These are phyloP conservation scores for Hepsetus odoe DNA, from an alignment of 2,113 vertebrate genomes.

Conservation along the genomic window DNA sequence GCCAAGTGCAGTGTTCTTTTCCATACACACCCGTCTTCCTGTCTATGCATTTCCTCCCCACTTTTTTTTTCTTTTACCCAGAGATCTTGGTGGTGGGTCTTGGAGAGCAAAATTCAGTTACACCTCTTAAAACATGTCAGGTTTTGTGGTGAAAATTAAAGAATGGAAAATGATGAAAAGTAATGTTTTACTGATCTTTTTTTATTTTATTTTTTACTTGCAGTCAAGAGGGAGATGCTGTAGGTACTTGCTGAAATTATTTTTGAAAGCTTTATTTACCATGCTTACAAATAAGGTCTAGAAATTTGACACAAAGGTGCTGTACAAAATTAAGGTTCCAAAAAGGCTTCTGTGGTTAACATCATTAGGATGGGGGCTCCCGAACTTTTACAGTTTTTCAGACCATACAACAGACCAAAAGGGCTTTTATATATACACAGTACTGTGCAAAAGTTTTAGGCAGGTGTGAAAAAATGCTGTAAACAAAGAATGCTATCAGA, in stretches of 20 bases:
- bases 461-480: too few species aligned
- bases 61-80: slow-evolving; percentile 77
- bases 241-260: slow-evolving; percentile 40
- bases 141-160: slow-evolving; percentile 80
- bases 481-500: too few species aligned
- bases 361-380: too few species aligned
- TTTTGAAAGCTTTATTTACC: slow-evolving; percentile 45
- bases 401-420: too few species aligned
- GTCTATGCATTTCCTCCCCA: slow-evolving; percentile 80
- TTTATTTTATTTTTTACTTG: slow-evolving; percentile 64
- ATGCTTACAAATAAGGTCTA: not conserved
- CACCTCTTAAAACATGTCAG: slow-evolving; percentile 82
- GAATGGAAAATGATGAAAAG: slow-evolving; percentile 79
- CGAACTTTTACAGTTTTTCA: too few species aligned
- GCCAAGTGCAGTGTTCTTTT: slow-evolving; percentile 79
- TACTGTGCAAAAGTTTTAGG: too few species aligned
- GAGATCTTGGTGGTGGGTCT: slow-evolving; percentile 83
- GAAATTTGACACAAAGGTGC: not conserved
- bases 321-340: too few species aligned
- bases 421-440: too few species aligned
- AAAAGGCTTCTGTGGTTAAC: too few species aligned
- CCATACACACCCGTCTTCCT: slow-evolving; percentile 81
- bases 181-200: slow-evolving; percentile 69
- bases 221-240: slow-evolving; percentile 47
- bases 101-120: slow-evolving; percentile 81